These are phyloP conservation scores for Catharus fuscescens DNA, from an alignment of 2,113 vertebrate genomes.

Conservation along the genomic window DNA sequence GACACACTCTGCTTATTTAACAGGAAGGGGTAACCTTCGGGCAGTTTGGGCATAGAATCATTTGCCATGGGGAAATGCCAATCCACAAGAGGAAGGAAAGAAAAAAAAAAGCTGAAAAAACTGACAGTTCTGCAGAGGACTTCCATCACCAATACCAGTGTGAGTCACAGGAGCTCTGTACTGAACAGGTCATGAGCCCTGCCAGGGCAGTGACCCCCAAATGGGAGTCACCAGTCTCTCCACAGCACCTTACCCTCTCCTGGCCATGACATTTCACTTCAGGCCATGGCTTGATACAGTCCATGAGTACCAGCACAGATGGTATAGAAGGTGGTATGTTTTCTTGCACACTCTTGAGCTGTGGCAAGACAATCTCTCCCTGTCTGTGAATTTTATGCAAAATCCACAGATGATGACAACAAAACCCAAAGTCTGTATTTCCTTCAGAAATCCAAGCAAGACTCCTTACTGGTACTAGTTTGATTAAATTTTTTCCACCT, in stretches of 20 bases:
- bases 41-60: not conserved
- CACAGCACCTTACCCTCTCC: not conserved
- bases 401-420: not conserved
- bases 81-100: not conserved
- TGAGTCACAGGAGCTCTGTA: not conserved
- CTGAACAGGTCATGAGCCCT: not conserved
- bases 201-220: not conserved
- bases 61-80: not conserved
- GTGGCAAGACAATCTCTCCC: not conserved
- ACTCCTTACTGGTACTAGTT: not conserved
- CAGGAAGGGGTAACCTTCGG: not conserved
- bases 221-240: not conserved
- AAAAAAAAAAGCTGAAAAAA: not conserved
- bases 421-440: not conserved
- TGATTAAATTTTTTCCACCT: not conserved
- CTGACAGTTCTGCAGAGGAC: not conserved
- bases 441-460: not conserved
- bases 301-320: not conserved
- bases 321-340: fast-evolving
- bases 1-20: not conserved
- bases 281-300: not conserved
- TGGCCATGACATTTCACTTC: not conserved
- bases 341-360: not conserved
- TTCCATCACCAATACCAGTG: fast-evolving
- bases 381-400: not conserved